Conservation (phyloP, 2,888 invertebrate genomes). For the Ashinkailepas kermadecensis region DNA sequence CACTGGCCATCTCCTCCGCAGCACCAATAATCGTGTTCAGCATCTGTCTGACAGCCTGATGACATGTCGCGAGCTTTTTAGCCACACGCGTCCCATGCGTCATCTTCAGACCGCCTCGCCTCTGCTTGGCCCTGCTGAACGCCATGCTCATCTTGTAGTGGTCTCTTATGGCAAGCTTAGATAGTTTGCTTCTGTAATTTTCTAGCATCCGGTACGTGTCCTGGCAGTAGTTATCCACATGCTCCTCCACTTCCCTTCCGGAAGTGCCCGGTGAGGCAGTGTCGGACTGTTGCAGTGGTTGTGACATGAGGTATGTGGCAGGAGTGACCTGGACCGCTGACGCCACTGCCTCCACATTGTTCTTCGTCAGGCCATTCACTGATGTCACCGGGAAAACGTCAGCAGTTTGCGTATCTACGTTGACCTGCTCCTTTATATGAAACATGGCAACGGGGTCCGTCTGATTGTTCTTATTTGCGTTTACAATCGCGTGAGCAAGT, state of each 20-base stretch:
- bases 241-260: not conserved
- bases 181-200: not conserved
- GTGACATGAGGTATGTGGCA: no score
- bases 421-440: no score
- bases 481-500: no score
- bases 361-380: no score
- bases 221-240: not conserved
- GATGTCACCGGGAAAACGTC: no score
- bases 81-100: not conserved
- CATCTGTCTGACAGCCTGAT: not conserved
- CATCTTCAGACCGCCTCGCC: not conserved
- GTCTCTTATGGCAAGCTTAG: not conserved
- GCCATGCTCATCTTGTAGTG: not conserved
- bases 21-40: not conserved
- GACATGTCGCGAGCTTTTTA: not conserved
- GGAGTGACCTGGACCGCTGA: no score
- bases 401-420: no score
- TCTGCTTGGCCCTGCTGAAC: not conserved
- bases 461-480: no score
- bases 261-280: not conserved
- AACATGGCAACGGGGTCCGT: no score
- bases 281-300: no score
- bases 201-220: not conserved
- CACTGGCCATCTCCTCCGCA: not conserved
- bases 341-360: not conserved